phyloP scores from a whole-genome alignment of 2,888 invertebrate species.

The Boloria selene region DNA sequence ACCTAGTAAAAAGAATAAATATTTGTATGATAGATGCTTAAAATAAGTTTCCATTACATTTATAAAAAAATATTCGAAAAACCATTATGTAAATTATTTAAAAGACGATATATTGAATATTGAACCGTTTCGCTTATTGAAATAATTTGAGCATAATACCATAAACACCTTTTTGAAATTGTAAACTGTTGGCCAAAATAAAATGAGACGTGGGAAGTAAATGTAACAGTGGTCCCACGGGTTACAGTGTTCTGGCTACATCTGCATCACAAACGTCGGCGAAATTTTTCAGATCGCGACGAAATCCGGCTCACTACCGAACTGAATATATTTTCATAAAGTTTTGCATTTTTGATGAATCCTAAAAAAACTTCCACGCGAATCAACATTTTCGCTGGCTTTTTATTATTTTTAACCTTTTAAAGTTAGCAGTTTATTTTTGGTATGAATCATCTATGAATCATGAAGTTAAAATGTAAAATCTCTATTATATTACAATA shows the following conservation, averaged over 20 bases:
- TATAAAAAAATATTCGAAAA: neutral
- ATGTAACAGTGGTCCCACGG: slow-evolving; percentile 24
- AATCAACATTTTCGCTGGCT: slow-evolving; percentile 24
- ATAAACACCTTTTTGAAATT: neutral
- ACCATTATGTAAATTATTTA: too few relatives aligned
- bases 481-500: too few relatives aligned
- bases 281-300: slow-evolving; percentile 30
- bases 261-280: slow-evolving; percentile 36
- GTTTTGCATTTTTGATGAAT: slow-evolving; percentile 74
- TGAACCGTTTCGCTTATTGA: too few relatives aligned
- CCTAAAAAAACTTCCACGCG: slow-evolving; percentile 29
- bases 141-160: neutral
- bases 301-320: slow-evolving; percentile 43
- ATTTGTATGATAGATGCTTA: too few relatives aligned
- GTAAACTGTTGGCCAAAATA: slow-evolving; percentile 16
- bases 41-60: too few relatives aligned
- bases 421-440: too few relatives aligned
- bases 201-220: slow-evolving; percentile 13
- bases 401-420: slow-evolving; percentile 12
- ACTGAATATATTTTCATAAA: slow-evolving; percentile 75
- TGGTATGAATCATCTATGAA: too few relatives aligned
- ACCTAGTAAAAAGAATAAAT: too few relatives aligned
- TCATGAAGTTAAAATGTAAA: too few relatives aligned
- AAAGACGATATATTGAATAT: too few relatives aligned
- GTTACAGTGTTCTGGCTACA: slow-evolving; percentile 22